phyloP scores from a whole-genome alignment of 2,888 invertebrate genomes.

The Coenonympha arcania region DNA sequence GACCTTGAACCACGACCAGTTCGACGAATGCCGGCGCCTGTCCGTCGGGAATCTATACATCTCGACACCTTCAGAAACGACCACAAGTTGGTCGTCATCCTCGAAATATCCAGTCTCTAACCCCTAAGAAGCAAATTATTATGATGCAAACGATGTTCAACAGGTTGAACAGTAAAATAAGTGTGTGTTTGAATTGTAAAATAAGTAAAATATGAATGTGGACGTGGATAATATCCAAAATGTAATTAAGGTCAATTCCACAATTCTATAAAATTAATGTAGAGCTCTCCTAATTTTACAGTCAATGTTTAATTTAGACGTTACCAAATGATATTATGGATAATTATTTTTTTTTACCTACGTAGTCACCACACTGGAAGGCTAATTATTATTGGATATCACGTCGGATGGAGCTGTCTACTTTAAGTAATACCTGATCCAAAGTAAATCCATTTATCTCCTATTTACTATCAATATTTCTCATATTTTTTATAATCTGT shows the following conservation, averaged over 20 bases:
- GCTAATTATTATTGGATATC: no score
- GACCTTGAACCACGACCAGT: conserved; percentile 82
- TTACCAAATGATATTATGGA: no score
- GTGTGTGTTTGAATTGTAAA: neutral
- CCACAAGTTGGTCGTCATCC: conserved; percentile 74
- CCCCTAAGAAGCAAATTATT: conserved; percentile 62
- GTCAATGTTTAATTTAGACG: no score
- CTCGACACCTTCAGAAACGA: conserved; percentile 77
- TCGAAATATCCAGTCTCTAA: conserved; percentile 77
- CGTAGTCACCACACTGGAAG: no score
- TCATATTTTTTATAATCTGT: no score
- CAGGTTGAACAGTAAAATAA: conserved; percentile 17
- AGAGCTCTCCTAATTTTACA: no score
- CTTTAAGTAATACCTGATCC: conserved; percentile 25
- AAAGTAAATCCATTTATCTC: no score
- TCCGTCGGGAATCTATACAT: conserved; percentile 77
- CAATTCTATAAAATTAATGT: no score
- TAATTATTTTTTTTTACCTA: neutral
- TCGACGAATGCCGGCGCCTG: conserved; percentile 74
- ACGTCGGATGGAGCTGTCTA: conserved; percentile 50
- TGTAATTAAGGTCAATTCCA: no score
- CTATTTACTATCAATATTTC: no score
- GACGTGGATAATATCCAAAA: no score
- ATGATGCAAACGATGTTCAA: conserved; percentile 52
- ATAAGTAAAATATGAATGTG: no score